These are phyloP conservation scores for Harpagus bidentatus DNA, from an alignment of 2,113 vertebrate genomes.

Conservation along the genomic window DNA sequence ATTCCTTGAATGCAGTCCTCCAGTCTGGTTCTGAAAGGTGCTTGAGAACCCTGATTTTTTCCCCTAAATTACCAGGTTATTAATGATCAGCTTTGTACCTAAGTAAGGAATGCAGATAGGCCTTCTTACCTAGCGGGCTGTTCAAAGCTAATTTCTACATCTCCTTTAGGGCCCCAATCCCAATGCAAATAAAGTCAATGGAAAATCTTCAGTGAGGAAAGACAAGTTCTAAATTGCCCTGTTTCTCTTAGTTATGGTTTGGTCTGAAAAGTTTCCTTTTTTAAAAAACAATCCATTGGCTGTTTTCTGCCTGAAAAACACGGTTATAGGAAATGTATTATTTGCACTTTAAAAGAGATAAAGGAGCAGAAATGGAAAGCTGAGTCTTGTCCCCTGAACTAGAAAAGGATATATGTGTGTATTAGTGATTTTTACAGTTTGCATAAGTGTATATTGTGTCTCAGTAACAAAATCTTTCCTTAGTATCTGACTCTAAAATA, in stretches of 20 bases:
- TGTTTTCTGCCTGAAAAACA: slow-evolving; percentile 8
- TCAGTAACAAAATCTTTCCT: not conserved
- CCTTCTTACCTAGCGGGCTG: not conserved
- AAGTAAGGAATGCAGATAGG: not conserved
- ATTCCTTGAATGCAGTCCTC: slow-evolving; percentile 36
- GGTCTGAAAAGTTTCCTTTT: not conserved
- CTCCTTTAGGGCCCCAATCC: not conserved
- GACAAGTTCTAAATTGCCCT: not conserved
- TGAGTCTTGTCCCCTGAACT: not conserved
- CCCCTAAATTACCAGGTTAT: not conserved
- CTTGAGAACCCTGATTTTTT: slow-evolving; percentile 20
- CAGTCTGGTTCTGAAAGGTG: slow-evolving; percentile 9
- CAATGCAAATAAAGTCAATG: not conserved
- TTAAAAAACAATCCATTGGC: not conserved
- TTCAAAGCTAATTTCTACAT: slow-evolving; percentile 18
- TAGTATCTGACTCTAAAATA: not conserved
- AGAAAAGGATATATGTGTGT: not conserved
- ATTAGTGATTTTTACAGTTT: not conserved
- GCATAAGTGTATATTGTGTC: not conserved
- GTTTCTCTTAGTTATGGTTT: not conserved
- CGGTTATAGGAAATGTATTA: not conserved
- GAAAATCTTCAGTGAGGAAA: not conserved
- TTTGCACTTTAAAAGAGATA: slow-evolving; percentile 22
- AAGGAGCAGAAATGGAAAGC: not conserved
- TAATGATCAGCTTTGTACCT: slow-evolving; percentile 11